These are phyloP conservation scores for Epinephelus moara DNA, from an alignment of 2,113 vertebrate genomes.

Conservation along the genomic window DNA sequence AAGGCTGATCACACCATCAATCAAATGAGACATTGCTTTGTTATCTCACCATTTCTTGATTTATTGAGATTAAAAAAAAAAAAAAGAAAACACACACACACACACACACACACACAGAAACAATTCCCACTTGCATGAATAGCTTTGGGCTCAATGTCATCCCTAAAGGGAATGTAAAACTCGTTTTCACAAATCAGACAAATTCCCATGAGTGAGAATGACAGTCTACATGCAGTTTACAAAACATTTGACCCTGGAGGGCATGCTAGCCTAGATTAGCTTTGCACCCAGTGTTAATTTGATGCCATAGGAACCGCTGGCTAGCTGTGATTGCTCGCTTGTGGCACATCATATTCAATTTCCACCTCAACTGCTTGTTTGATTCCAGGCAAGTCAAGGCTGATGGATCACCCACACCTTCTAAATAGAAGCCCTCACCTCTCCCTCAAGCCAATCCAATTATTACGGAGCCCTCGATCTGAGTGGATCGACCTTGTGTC, in stretches of 20 bases:
- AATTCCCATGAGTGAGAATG: constrained; percentile 67
- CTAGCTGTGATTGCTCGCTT: constrained; percentile 75
- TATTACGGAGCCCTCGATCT: constrained; percentile 64
- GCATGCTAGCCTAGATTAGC: constrained; percentile 72
- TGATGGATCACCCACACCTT: constrained; percentile 77
- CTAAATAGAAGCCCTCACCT: constrained; percentile 71
- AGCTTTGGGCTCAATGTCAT: constrained; percentile 47
- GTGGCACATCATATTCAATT: constrained; percentile 83
- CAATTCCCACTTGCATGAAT: constrained; percentile 33
- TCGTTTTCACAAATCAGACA: constrained; percentile 67
- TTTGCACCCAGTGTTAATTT: constrained; percentile 79
- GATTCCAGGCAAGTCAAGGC: constrained; percentile 64
- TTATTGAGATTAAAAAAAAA: neutral
- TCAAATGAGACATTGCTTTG: neutral
- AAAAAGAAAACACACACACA: neutral
- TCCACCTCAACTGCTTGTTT: constrained; percentile 77
- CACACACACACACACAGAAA: neutral
- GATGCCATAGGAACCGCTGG: constrained; percentile 58
- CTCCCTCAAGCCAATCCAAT: constrained; percentile 77
- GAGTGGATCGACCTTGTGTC: constrained; percentile 68
- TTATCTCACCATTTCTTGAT: neutral
- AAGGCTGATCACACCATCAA: neutral
- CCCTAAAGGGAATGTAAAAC: constrained; percentile 51
- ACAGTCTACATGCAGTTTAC: constrained; percentile 71
- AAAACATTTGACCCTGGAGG: constrained; percentile 70